These are phyloP conservation scores for Labeo catla DNA, from an alignment of 2,113 vertebrate species.

Conservation along the genomic window DNA sequence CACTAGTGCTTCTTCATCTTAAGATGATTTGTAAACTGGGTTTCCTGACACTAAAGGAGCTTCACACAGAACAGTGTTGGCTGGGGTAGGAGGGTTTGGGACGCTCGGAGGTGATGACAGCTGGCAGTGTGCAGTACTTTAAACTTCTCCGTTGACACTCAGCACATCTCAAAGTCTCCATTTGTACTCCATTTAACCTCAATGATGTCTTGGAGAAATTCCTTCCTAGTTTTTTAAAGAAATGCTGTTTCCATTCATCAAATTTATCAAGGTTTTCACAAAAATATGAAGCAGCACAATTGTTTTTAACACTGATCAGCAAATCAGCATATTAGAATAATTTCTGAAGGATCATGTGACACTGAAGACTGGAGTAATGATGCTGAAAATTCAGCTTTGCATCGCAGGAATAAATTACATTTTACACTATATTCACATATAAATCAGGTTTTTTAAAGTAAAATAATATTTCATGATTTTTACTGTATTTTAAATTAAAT, in stretches of 20 bases:
- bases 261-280: not conserved
- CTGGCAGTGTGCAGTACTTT: not conserved
- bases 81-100: conserved; percentile 49
- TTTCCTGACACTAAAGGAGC: conserved; percentile 81
- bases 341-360: not conserved
- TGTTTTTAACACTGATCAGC: not conserved
- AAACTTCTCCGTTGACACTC: not conserved
- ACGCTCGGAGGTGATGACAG: not conserved
- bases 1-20: conserved; percentile 63
- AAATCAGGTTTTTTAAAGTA: not conserved
- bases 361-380: not conserved
- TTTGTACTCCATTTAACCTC: not conserved
- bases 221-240: not conserved
- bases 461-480: no score
- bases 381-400: not conserved
- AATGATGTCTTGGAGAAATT: not conserved
- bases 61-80: conserved; percentile 80
- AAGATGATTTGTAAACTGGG: conserved; percentile 84
- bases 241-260: not conserved
- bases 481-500: no score
- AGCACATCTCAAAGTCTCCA: not conserved
- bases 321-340: not conserved
- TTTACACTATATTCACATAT: not conserved
- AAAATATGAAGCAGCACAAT: not conserved
- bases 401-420: not conserved